Conservation (phyloP, 2,797 vertebrate species). For the Paedocypris micromegethes region DNA sequence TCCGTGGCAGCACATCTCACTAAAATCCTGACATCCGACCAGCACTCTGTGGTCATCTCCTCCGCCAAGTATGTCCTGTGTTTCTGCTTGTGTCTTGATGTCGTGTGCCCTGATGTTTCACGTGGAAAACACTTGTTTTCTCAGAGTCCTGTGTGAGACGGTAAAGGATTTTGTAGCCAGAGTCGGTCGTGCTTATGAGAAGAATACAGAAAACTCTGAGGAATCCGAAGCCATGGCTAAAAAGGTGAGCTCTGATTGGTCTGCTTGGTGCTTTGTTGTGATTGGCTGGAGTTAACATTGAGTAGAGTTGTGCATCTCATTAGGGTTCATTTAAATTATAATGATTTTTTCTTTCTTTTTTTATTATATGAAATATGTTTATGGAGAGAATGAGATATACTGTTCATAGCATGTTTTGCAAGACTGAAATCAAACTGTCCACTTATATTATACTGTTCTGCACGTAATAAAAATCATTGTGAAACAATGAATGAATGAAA, state of each 20-base stretch:
- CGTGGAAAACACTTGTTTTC: too few relatives aligned
- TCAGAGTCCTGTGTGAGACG: conserved; percentile 91
- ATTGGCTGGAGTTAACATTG: not conserved
- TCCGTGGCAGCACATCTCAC: conserved; percentile 92
- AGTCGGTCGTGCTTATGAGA: conserved; percentile 91
- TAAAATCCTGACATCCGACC: conserved; percentile 94
- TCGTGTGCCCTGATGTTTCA: too few relatives aligned
- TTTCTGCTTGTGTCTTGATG: conserved; percentile 9
- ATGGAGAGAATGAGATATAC: too few relatives aligned
- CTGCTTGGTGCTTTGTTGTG: not conserved
- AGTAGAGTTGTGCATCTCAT: too few relatives aligned
- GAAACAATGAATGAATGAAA: too few relatives aligned
- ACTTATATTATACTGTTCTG: too few relatives aligned
- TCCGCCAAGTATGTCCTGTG: conserved; percentile 83
- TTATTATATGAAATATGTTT: too few relatives aligned
- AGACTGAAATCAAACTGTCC: too few relatives aligned
- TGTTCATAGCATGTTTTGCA: too few relatives aligned
- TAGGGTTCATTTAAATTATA: too few relatives aligned
- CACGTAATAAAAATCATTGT: too few relatives aligned
- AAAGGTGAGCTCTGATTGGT: conserved; percentile 71
- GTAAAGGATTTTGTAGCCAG: conserved; percentile 97
- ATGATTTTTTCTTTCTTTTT: too few relatives aligned
- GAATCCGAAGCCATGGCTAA: conserved; percentile 91
- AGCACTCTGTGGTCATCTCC: conserved; percentile 95
- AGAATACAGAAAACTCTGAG: conserved; percentile 82